phyloP scores from a whole-genome alignment of 1,140 invertebrate species.

The Halesus radiatus region DNA sequence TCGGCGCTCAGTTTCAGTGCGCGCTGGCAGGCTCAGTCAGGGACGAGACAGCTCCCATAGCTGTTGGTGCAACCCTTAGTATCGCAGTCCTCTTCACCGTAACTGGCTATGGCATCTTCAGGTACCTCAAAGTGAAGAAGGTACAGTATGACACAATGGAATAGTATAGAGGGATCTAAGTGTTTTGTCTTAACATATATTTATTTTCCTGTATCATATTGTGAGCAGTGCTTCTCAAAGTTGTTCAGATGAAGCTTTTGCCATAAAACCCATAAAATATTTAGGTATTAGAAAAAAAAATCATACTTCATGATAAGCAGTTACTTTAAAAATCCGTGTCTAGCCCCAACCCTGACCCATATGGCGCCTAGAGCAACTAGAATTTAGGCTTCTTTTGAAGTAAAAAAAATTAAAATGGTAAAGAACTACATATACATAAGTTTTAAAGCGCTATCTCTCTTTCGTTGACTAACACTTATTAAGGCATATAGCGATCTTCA shows the following conservation, averaged over 20 bases:
- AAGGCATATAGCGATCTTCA: neutral
- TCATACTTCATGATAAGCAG: neutral
- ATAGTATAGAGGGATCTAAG: constrained; percentile 66
- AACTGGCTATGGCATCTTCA: constrained; percentile 87
- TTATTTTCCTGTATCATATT: too few species aligned
- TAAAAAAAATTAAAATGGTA: too few species aligned
- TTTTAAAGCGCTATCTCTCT: too few species aligned
- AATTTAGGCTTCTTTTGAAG: too few species aligned
- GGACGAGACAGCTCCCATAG: constrained; percentile 89
- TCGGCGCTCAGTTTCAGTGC: constrained; percentile 72
- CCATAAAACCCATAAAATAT: too few species aligned
- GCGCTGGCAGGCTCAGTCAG: constrained; percentile 68
- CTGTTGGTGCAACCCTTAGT: constrained; percentile 89
- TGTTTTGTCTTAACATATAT: neutral
- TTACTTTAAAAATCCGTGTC: neutral
- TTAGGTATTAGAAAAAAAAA: too few species aligned
- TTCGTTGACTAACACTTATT: neutral
- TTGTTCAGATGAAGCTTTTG: too few species aligned
- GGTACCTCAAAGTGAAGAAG: constrained; percentile 91
- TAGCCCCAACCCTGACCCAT: too few species aligned
- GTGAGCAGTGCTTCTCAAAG: too few species aligned
- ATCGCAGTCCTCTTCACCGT: constrained; percentile 84
- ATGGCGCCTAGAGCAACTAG: too few species aligned
- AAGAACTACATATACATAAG: too few species aligned
- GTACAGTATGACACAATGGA: constrained; percentile 95